Base-by-base conservation (phyloP, 2,113 vertebrate species). In the Hippocampus barbouri region DNA sequence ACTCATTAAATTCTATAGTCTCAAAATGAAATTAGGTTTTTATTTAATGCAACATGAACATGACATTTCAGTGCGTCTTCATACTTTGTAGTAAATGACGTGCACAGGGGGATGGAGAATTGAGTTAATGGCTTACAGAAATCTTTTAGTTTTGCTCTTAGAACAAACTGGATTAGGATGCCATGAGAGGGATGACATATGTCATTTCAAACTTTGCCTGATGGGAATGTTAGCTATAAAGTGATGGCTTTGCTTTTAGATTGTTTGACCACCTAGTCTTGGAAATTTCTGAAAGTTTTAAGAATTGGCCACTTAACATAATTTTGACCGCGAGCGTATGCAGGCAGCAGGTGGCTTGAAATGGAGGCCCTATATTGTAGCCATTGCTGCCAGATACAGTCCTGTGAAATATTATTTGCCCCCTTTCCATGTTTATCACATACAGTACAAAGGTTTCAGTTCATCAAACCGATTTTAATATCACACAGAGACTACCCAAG, bases 151-250 rank as follows among this genome's bases (percentile, higher is more conserved):
- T 80, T 84, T 78, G 49, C 18, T 79, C 63, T 72, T 79, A 38
- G 70, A 76, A 76, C 53, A 84, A 74, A 71, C 57, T 47, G 15
- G 68, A 72, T 82, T 77, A 69, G 18, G 40, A 70, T 75, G 56
- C 59, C 63, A 63, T 40, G 77, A 71, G 70, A 80, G 63, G 69
- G 72, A 66, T 23, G 30, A 72, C 82, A 71, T 70, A 84, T 84
- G 83, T 79, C 79, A 78, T 87, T 88, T 79, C 68, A 80, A 87
- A 79, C 80, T 79, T 70, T 59, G 82, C 80, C 84, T 79, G 73
- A 87, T 77, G 69, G 71, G 76, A 79, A 73, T 76, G 70, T 74
- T 85, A 57, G 11, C 3, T 57, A 11, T 25, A 45, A 45, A 14
- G 43, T 30, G 15, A 38, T 34, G 20, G 60, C 40, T 68, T 68